These are phyloP conservation scores for Biston stratarius DNA, from an alignment of 2,888 invertebrate genomes.

Conservation along the genomic window DNA sequence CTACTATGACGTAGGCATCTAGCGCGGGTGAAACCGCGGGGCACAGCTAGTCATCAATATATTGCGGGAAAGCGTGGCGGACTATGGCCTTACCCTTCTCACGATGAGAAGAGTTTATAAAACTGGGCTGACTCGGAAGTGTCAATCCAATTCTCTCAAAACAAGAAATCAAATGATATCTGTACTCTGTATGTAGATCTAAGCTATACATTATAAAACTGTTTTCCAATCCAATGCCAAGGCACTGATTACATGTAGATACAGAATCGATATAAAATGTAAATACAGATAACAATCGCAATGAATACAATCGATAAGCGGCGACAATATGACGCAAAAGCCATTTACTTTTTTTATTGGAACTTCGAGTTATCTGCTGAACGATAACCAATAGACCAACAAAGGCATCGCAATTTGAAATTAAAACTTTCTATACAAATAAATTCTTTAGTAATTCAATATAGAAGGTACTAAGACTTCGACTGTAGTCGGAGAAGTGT, in stretches of 20 bases:
- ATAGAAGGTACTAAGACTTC: conserved; percentile 8
- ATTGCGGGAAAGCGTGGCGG: no score
- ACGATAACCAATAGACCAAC: conserved; percentile 34
- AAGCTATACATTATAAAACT: conserved; percentile 7
- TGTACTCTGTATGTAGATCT: neutral
- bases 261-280: conserved; percentile 32
- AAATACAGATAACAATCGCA: conserved; percentile 38
- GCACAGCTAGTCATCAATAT: no score
- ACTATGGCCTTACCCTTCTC: no score
- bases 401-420: conserved; percentile 21
- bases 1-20: no score
- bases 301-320: conserved; percentile 37
- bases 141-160: neutral
- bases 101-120: no score
- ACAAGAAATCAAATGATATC: neutral
- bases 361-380: conserved; percentile 36
- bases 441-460: conserved; percentile 34
- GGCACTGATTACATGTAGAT: conserved; percentile 16
- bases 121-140: no score
- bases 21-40: no score
- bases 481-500: neutral
- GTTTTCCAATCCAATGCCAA: conserved; percentile 16
- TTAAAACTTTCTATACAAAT: conserved; percentile 15
- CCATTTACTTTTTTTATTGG: conserved; percentile 36
- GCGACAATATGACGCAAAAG: conserved; percentile 38